Evolutionary conservation across 1,140 invertebrate genomes (phyloP).

Genomic region (Nylanderia fulva): DNA sequence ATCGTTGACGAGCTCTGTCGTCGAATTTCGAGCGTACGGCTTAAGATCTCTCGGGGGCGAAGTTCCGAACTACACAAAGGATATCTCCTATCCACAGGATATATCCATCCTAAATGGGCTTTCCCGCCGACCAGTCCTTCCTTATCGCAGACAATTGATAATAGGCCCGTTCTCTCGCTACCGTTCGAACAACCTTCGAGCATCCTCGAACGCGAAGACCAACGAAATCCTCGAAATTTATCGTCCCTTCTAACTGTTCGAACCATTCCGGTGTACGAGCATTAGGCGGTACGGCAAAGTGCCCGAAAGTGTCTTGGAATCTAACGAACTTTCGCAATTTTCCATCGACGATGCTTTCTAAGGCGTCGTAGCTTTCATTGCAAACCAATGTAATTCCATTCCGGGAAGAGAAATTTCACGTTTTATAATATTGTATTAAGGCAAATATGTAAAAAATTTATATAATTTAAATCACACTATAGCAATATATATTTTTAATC

Average conservation of each 20-base stretch:
- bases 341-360: conserved; percentile 22
- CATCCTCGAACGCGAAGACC: conserved; percentile 22
- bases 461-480: background rate
- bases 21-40: conserved; percentile 51
- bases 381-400: background rate
- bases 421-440: background rate
- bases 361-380: background rate
- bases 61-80: conserved; percentile 63
- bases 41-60: conserved; percentile 24
- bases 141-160: conserved; percentile 67
- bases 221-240: conserved; percentile 64
- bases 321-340: conserved; percentile 58
- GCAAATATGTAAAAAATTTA: background rate
- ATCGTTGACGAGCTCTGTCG: conserved; percentile 24
- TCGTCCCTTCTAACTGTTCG: conserved; percentile 45
- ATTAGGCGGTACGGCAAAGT: conserved; percentile 28
- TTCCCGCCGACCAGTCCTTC: conserved; percentile 25
- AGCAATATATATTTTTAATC: background rate
- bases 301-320: conserved; percentile 25
- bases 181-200: conserved; percentile 25
- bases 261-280: conserved; percentile 40
- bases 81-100: conserved; percentile 4
- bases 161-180: conserved; percentile 48
- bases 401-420: background rate
- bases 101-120: conserved; percentile 63